Evolutionary conservation across 2,888 invertebrate genomes (phyloP), one percentile per base, ranked within the genome.

Genomic region (Philhelius pedissequus): DNA sequence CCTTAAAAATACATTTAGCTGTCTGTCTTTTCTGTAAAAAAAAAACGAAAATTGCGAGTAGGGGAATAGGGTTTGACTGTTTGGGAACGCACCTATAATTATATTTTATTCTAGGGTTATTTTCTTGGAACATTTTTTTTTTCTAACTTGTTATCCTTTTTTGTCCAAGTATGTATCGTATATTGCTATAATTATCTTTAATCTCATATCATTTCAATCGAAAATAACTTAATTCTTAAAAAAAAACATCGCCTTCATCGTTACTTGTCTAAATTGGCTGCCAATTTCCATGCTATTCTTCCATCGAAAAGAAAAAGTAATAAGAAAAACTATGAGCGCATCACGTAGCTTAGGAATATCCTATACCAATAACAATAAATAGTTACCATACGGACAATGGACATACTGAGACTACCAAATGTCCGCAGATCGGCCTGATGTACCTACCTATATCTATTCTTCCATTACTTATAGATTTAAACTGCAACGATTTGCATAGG

Each of bases 351-450:
- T 22, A 50, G 25, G 27, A 40, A 54, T 30, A 74, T 73, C 68
- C 82, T 78, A 9, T 30, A 20, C 62, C 78, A 78, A 78, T 82
- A 78, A 78, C 62, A 78, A 83, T 78, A 78, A 83, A 83, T 83
- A 69, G 69, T 52, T 35, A 45, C 69, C 48, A 25, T n/a, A n/a
- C n/a, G n/a, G n/a, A n/a, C n/a, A n/a, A n/a, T 25, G 22, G 48
- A 25, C 22, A 48, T 25, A 48, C 11, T 48, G 48, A 9, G 48
- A 48, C 22, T 48, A 48, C 48, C 48, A 48, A 48, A 25, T 48
- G 48, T 48, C 48, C 48, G 20, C n/a, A 68, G 69, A 77, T 30
- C 27, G 32, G 32, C 70, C 62, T 13, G 40, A 30, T 45, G 45
- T 30, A 13, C 9, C n/a, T 11, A 45, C 20, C 13, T 48, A 43